Base-by-base conservation (phyloP, 2,797 vertebrate species). In the Spondyliosoma cantharus region DNA sequence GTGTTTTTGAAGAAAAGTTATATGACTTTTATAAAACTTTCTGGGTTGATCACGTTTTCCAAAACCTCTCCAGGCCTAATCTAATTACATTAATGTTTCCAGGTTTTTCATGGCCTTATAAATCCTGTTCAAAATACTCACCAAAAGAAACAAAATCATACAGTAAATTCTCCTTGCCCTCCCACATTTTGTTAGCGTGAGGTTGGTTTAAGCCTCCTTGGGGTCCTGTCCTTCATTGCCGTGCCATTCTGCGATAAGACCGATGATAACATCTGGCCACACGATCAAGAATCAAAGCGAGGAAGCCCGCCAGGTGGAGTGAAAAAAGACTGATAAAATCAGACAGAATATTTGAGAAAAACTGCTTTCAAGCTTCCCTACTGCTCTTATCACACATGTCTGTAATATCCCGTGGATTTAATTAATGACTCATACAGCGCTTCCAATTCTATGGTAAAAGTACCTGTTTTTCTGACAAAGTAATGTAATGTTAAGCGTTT, bases 171-270 rank as follows among this genome's bases (percentile, higher is more conserved):
- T 71, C 74, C 58, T 48, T 63, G 7, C 74, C 48, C 75, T 73
- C 69, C 70, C 53, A 63, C 68, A 60, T 74, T 73, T 83, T 83
- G 78, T 71, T 37, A 72, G 52, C 16, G 70, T 57, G 58, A 72
- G 63, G 61, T 74, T 76, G 46, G 66, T 37, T 63, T 66, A 49
- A 22, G 54, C 25, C 11, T 83, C 80, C 76, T 87, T 56, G 63
- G 78, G 86, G 82, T 82, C 72, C 83, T 54, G 80, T 92, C 87
- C 85, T 87, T 86, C 74, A 77, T 79, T 54, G 50, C 76, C 79
- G 86, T 87, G 89, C 82, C 89, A 69, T 71, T 79, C 82, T 71
- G 78, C 71, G 87, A 92, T 90, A 87, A 91, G 88, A 52, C 68
- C 48, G n/a, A 48, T 37, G 83, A 92, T 91, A 90, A 79, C 79